Conservation (phyloP, 2,113 vertebrate genomes). For the Urocolius indicus region DNA sequence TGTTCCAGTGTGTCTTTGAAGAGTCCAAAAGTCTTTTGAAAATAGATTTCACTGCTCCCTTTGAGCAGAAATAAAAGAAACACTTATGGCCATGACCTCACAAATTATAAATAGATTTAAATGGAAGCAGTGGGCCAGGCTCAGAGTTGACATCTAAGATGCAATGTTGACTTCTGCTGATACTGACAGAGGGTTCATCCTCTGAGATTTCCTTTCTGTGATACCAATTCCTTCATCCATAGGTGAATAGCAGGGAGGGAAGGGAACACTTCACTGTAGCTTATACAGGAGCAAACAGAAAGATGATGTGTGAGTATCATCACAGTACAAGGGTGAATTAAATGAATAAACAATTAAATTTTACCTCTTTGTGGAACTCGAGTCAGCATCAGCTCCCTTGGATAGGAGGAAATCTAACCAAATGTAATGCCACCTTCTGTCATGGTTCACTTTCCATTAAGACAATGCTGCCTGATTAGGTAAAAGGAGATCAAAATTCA, state of each 20-base stretch:
- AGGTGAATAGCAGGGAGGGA: not conserved
- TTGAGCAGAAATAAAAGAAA: not conserved
- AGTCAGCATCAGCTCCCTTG: not conserved
- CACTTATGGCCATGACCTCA: not conserved
- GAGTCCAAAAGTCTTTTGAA: not conserved
- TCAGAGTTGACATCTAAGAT: not conserved
- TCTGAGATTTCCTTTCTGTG: not conserved
- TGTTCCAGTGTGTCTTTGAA: not conserved
- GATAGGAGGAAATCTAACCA: not conserved
- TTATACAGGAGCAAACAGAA: slow-evolving; percentile 4
- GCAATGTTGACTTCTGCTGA: not conserved
- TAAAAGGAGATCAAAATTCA: slow-evolving; percentile 18
- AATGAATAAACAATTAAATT: not conserved
- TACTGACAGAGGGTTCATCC: not conserved
- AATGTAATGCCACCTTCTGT: not conserved
- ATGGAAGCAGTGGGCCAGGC: not conserved
- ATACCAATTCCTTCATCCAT: not conserved
- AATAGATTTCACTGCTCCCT: not conserved
- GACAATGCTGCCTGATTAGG: not conserved
- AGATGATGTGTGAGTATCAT: not conserved
- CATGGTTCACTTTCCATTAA: not conserved
- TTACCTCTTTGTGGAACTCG: not conserved
- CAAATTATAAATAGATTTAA: slow-evolving; percentile 1
- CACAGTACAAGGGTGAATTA: not conserved
- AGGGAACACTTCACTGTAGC: not conserved